phyloP scores from a whole-genome alignment of 2,888 invertebrate species.

The Eupithecia pulchellata region DNA sequence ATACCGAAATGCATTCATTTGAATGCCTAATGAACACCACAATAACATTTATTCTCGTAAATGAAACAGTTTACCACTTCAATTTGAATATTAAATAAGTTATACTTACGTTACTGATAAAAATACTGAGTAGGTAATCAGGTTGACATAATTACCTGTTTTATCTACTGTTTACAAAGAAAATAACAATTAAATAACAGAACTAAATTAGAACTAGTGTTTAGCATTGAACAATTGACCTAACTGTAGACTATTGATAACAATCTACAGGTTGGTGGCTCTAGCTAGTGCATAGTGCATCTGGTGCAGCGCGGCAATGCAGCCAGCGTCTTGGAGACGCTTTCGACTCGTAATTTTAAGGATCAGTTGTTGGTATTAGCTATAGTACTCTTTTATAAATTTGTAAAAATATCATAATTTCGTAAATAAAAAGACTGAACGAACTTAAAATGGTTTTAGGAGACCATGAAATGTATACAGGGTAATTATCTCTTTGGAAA shows the following conservation, averaged over 20 bases:
- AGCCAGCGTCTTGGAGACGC: no score
- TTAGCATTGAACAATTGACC: no score
- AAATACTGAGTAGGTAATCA: constrained; percentile 17
- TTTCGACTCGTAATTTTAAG: no score
- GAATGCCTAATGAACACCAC: constrained; percentile 69
- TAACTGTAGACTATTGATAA: no score
- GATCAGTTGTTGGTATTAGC: no score
- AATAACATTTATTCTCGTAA: constrained; percentile 60
- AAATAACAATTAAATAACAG: no score
- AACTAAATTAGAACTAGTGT: no score
- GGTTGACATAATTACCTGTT: constrained; percentile 12
- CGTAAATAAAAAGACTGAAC: constrained; percentile 15
- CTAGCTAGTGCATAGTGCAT: no score
- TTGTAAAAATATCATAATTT: not conserved
- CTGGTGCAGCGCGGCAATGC: no score
- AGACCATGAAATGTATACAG: constrained; percentile 38
- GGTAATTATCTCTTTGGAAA: constrained; percentile 54
- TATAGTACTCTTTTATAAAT: no score
- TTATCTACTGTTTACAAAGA: constrained; percentile 16
- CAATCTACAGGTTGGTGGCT: no score
- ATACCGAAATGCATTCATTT: constrained; percentile 77
- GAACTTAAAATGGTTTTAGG: not conserved
- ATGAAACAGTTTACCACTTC: constrained; percentile 54
- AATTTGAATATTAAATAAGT: constrained; percentile 59
- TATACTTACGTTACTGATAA: constrained; percentile 26